Evolutionary conservation across 2,113 vertebrate species (phyloP).

Genomic region (Ciconia boyciana): DNA sequence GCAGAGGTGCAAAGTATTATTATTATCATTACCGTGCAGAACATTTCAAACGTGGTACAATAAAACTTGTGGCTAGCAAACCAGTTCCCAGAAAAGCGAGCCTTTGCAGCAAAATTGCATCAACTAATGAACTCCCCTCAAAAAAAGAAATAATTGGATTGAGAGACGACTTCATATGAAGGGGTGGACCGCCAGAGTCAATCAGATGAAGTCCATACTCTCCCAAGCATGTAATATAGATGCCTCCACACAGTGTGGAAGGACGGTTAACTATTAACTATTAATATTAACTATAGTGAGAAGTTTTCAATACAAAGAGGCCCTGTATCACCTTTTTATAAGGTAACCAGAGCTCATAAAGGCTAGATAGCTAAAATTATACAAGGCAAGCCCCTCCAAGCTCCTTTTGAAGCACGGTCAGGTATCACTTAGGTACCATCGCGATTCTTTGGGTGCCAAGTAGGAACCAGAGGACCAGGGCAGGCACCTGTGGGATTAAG

Average conservation of each 20-base stretch:
- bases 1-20: neutral
- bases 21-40: neutral
- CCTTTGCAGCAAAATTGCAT: neutral
- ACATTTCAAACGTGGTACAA: neutral
- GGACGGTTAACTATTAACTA: neutral
- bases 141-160: neutral
- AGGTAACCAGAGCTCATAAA: neutral
- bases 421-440: neutral
- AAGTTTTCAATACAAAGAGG: neutral
- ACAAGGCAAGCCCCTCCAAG: neutral
- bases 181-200: neutral
- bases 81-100: neutral
- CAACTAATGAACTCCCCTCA: neutral
- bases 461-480: neutral
- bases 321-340: neutral
- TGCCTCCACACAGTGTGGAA: rapidly evolving
- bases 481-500: neutral
- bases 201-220: neutral
- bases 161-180: rapidly evolving
- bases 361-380: neutral
- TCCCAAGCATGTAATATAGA: neutral
- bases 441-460: neutral
- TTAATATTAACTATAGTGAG: neutral
- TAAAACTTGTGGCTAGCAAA: neutral
- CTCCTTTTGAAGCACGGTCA: neutral